Percentiles rank a stretch among this genome's conserved stretches.
Conservation (phyloP, 2,888 invertebrate species). For the Hirtodrosophila histrioides region DNA sequence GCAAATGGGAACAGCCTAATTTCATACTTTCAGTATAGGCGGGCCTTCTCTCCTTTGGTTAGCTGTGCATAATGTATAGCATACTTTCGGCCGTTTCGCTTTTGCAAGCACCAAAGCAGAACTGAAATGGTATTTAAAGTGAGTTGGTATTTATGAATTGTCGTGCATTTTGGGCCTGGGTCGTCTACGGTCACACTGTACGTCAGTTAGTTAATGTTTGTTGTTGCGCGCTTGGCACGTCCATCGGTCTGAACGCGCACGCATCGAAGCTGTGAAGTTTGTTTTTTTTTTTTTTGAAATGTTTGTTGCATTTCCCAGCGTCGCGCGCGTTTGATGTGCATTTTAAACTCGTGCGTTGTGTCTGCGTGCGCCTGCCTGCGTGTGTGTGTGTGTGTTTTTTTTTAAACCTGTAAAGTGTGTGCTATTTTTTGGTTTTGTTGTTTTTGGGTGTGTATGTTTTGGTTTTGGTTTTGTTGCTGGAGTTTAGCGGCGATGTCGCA, state of each 20-base stretch:
- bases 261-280: slow-evolving; percentile 34
- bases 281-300: slow-evolving; percentile 30
- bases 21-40: no score
- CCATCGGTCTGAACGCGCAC: slow-evolving; percentile 39
- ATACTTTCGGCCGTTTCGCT: no score
- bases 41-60: no score
- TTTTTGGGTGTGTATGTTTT: slow-evolving; percentile 12
- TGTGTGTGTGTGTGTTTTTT: slow-evolving; percentile 6
- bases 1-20: no score
- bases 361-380: no score
- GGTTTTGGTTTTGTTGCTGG: slow-evolving; percentile 9
- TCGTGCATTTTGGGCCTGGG: background rate
- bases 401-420: slow-evolving; percentile 12
- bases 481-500: slow-evolving; percentile 10
- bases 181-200: slow-evolving; percentile 33
- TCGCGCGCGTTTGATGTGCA: slow-evolving; percentile 43
- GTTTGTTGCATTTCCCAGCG: slow-evolving; percentile 38
- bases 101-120: no score
- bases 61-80: no score
- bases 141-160: slow-evolving; percentile 25
- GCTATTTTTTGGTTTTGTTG: slow-evolving; percentile 13
- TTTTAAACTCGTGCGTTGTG: slow-evolving; percentile 37
- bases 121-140: no score
- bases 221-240: slow-evolving; percentile 54
- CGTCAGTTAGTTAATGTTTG: slow-evolving; percentile 45